Evolutionary conservation across 2,888 invertebrate species (phyloP).

Genomic region (Chamaedrilus cognettii): DNA sequence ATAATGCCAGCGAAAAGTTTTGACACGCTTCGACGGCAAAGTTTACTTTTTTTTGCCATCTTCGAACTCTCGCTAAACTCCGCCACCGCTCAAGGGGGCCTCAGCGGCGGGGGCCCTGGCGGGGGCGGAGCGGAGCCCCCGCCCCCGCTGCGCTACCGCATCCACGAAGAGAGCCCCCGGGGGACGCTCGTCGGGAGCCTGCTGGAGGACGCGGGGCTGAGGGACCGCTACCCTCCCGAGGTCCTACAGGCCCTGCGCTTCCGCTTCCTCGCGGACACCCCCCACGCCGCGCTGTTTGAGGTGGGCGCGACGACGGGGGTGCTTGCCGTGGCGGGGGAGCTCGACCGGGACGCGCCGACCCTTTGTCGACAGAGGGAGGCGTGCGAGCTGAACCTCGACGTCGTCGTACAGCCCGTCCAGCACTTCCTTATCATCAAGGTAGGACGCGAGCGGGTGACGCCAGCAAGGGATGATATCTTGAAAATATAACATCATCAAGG

Average conservation of each 20-base stretch:
- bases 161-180: conserved; percentile 28
- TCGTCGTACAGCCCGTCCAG: conserved; percentile 31
- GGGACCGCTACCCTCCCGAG: conserved; percentile 11
- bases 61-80: no score
- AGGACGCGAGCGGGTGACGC: no score
- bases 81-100: no score
- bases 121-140: no score
- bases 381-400: conserved; percentile 34
- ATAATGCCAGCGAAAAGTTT: no score
- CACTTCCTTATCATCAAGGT: conserved; percentile 16
- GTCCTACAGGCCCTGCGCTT: conserved; percentile 29
- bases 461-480: no score
- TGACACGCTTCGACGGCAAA: no score
- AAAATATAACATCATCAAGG: no score
- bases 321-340: conserved; percentile 26
- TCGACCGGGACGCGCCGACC: conserved; percentile 34
- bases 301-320: conserved; percentile 33
- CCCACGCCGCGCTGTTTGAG: conserved; percentile 24
- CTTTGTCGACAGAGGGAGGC: conserved; percentile 20
- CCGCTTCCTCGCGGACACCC: conserved; percentile 29
- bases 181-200: conserved; percentile 26
- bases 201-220: conserved; percentile 24
- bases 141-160: conserved; percentile 17
- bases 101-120: no score
- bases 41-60: no score